Evolutionary conservation across 2,113 vertebrate genomes (phyloP).

Genomic region (Hirundichthys speculiger): DNA sequence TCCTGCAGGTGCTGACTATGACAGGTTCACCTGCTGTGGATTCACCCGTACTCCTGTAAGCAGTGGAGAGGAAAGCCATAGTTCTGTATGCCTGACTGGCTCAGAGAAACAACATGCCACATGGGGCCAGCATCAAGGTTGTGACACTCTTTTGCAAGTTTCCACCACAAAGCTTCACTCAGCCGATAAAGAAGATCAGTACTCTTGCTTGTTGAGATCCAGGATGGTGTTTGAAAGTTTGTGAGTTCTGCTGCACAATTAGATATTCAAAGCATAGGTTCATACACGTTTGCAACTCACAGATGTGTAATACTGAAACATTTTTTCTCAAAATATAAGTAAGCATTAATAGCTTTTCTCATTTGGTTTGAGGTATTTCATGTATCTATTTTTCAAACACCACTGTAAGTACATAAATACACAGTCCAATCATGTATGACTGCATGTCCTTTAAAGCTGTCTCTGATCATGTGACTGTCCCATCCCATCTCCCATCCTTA

Average conservation of each 20-base stretch:
- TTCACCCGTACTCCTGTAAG: constrained; percentile 55
- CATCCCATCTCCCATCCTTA: constrained; percentile 25
- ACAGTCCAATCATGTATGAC: constrained; percentile 6
- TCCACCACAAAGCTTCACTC: constrained; percentile 38
- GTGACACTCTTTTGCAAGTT: constrained; percentile 52
- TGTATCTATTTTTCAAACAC: too few relatives aligned
- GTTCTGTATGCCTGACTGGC: constrained; percentile 58
- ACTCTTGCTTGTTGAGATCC: constrained; percentile 11
- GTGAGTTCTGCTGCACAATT: neutral
- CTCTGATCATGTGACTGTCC: constrained; percentile 26
- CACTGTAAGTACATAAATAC: constrained; percentile 10
- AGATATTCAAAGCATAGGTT: neutral
- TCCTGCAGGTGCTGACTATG: constrained; percentile 61
- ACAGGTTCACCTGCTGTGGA: constrained; percentile 69
- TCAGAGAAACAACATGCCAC: constrained; percentile 56
- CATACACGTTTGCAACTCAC: too few relatives aligned
- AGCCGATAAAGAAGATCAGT: constrained; percentile 24
- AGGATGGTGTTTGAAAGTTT: neutral
- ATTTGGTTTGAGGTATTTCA: neutral
- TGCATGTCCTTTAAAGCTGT: constrained; percentile 18
- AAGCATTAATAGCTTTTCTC: neutral
- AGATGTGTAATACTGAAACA: neutral
- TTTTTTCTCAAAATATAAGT: neutral
- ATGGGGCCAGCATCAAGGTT: constrained; percentile 45
- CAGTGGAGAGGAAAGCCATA: constrained; percentile 65